Base-by-base conservation (phyloP, 2,797 vertebrate species). In the Meda fulgida region DNA sequence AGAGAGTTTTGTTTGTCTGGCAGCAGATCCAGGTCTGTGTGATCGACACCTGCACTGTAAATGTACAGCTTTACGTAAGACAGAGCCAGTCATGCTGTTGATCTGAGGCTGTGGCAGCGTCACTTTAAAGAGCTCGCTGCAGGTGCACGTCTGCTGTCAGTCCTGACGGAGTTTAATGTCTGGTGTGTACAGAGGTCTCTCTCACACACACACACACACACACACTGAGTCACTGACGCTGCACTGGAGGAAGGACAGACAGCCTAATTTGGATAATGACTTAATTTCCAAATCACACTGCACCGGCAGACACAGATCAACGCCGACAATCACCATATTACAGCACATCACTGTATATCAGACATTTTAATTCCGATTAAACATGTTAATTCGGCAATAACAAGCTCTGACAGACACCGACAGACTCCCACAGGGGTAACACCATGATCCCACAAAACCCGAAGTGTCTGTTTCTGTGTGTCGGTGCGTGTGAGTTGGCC, bases 11-110 rank as follows among this genome's bases (percentile, higher is more conserved):
- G 83, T 89, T 85, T 86, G 85, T 88, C 84, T 89, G 88, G 85
- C 87, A 87, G 78, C 36, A 51, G 55, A 55, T 67, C 79, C 53
- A 78, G 81, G 67, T 84, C 80, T 87, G 83, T 88, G 81, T 84
- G 67, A 78, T 78, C 81, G 55, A 84, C 87, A 86, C 85, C 88
- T 89, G 86, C 81, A 84, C 67, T 87, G 87, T 83, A 88, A 89
- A 89, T 55, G 80, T 79, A 40, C 51, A 80, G 81, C 86, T 85
- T 86, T 84, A 85, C 72, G 80, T 84, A 87, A 88, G 48, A 65
- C 66, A 43, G 60, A 80, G 67, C 75, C 81, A 51, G 70, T 84
- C 76, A 76, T 78, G 83, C 81, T 87, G 82, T 80, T 87, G 81
- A 87, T 72, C 81, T 85, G 67, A 86, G 85, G 85, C 87, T 60